Conservation (phyloP, 2,113 vertebrate genomes). For the Protobothrops mucrosquamatus region DNA sequence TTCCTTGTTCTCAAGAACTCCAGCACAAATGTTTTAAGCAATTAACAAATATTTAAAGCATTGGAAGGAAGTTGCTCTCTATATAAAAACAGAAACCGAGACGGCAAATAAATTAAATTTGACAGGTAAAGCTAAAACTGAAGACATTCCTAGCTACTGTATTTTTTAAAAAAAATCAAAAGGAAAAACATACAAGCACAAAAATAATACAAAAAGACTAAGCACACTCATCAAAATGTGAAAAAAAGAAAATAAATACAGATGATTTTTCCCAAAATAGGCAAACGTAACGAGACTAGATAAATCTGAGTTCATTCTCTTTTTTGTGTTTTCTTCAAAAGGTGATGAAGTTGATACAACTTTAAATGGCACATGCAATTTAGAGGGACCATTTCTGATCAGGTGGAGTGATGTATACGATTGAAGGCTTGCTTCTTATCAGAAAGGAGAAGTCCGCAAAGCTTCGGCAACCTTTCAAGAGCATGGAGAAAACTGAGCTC, state of each 20-base stretch:
- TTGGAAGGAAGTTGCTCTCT: background rate
- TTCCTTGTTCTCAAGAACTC: slow-evolving; percentile 11
- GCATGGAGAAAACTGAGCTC: background rate
- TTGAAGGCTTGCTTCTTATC: background rate
- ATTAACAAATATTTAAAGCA: background rate
- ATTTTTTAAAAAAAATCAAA: slow-evolving; percentile 26
- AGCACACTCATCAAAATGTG: slow-evolving; percentile 50
- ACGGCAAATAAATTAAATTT: slow-evolving; percentile 73
- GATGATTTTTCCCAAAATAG: slow-evolving; percentile 31
- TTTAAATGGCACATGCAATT: slow-evolving; percentile 12
- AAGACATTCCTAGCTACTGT: slow-evolving; percentile 36
- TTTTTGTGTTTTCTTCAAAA: background rate
- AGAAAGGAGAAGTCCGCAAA: background rate
- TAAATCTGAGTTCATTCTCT: background rate
- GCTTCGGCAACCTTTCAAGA: background rate
- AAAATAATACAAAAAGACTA: slow-evolving; percentile 51
- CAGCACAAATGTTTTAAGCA: slow-evolving; percentile 11
- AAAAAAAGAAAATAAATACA: background rate
- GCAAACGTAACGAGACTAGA: slow-evolving; percentile 1
- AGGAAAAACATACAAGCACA: slow-evolving; percentile 32
- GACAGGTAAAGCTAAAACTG: slow-evolving; percentile 30
- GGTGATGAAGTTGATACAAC: background rate
- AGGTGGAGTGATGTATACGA: background rate
- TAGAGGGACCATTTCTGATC: background rate
- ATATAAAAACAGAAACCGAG: slow-evolving; percentile 37